These are phyloP conservation scores for Halcyon leucocephala DNA, from an alignment of 2,797 vertebrate species.

Conservation along the genomic window DNA sequence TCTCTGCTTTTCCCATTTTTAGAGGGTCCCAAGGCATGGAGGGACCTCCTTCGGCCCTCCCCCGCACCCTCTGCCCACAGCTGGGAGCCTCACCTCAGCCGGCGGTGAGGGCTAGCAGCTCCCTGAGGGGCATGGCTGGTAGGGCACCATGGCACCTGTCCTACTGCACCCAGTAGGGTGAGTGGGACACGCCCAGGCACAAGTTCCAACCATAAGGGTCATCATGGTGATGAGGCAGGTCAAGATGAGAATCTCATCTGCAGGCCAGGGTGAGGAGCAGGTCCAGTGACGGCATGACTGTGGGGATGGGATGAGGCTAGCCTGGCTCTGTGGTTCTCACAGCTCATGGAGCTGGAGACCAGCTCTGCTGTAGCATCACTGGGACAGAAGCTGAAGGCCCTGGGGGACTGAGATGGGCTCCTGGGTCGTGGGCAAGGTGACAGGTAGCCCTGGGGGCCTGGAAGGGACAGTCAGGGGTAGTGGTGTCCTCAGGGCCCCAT, in stretches of 20 bases:
- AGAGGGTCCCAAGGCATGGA: neutral
- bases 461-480: neutral
- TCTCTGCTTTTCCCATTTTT: neutral
- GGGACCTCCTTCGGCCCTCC: rapidly evolving
- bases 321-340: rapidly evolving
- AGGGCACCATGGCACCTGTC: neutral
- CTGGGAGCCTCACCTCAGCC: neutral
- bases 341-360: neutral
- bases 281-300: rapidly evolving
- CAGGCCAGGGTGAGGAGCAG: neutral
- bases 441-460: too few species aligned
- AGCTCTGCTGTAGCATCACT: rapidly evolving
- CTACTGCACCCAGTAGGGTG: neutral
- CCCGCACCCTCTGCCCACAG: neutral
- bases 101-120: rapidly evolving
- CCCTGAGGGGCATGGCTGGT: rapidly evolving
- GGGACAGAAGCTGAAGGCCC: neutral
- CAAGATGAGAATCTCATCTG: rapidly evolving
- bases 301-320: neutral
- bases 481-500: rapidly evolving
- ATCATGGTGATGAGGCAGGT: rapidly evolving
- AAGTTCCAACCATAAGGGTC: neutral
- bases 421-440: neutral
- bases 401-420: too few species aligned
- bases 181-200: neutral